A percentile compares a stretch with the other conserved stretches of the same genome.
phyloP scores from a whole-genome alignment of 2,113 vertebrate species.

The Rafetus swinhoei region DNA sequence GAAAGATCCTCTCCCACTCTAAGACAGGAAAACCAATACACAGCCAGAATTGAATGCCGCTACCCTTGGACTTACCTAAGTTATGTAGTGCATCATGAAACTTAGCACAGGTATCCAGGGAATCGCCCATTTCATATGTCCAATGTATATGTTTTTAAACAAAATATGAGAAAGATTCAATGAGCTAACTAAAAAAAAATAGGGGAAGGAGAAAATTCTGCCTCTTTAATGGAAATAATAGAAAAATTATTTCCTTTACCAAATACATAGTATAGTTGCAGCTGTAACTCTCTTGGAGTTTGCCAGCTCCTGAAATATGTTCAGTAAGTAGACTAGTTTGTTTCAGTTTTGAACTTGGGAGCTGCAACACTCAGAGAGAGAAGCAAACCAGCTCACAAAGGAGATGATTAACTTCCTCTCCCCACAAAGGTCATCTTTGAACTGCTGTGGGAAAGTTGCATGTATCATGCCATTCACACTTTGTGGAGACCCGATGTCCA shows the following conservation, averaged over 20 bases:
- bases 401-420: not conserved
- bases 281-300: not conserved
- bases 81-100: not conserved
- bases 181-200: not conserved
- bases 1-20: not conserved
- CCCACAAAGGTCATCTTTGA: not conserved
- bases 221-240: conserved; percentile 1
- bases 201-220: not conserved
- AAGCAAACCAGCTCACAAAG: not conserved
- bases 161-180: not conserved
- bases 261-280: not conserved
- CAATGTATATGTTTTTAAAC: not conserved
- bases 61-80: not conserved
- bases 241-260: not conserved
- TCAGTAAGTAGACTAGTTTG: not conserved
- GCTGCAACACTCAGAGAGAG: not conserved
- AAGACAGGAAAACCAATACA: not conserved
- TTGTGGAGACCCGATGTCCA: not conserved
- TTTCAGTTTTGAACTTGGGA: not conserved
- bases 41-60: not conserved
- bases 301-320: not conserved
- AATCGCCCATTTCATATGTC: not conserved
- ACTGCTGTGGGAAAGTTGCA: not conserved
- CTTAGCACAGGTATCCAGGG: not conserved
- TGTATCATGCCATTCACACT: not conserved